These are phyloP conservation scores for Aphelenchoides fujianensis DNA, from an alignment of 1,140 invertebrate species.

Conservation along the genomic window DNA sequence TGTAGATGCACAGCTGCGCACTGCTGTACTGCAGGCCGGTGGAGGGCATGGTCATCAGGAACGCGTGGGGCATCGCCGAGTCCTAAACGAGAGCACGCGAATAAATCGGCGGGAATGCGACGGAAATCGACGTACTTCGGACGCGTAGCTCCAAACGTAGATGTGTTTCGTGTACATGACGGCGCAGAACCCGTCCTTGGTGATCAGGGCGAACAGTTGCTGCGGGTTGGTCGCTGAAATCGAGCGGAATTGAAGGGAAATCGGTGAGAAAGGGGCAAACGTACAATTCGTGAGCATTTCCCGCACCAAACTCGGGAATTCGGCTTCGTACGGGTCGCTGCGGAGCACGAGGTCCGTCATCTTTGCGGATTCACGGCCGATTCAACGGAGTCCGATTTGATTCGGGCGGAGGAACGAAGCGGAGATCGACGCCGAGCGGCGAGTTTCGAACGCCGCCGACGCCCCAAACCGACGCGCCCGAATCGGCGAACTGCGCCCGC, in stretches of 20 bases:
- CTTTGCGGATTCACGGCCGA: background rate
- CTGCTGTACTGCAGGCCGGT: constrained; percentile 29
- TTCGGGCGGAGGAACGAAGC: background rate
- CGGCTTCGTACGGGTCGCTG: constrained; percentile 30
- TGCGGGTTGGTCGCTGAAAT: constrained; percentile 16
- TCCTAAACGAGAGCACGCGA: constrained; percentile 24
- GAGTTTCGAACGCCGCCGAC: background rate
- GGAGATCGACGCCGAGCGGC: background rate
- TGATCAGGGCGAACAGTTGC: constrained; percentile 21
- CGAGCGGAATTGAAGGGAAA: constrained; percentile 5
- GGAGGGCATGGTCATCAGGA: constrained; percentile 18
- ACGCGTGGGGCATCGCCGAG: constrained; percentile 28
- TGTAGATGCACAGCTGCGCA: constrained; percentile 27
- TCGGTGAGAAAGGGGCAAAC: background rate
- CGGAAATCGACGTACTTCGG: constrained; percentile 24
- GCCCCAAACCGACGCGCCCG: background rate
- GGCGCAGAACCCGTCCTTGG: constrained; percentile 19
- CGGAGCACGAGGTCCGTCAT: constrained; percentile 15
- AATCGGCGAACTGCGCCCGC: background rate
- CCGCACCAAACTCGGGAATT: constrained; percentile 32
- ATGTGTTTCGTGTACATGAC: constrained; percentile 28
- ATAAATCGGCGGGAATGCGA: background rate
- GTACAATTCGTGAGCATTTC: constrained; percentile 26
- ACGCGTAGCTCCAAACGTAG: constrained; percentile 27
- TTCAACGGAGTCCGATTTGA: too few species aligned